Base-by-base conservation (phyloP, 2,113 vertebrate species). In the Hypomesus transpacificus region DNA sequence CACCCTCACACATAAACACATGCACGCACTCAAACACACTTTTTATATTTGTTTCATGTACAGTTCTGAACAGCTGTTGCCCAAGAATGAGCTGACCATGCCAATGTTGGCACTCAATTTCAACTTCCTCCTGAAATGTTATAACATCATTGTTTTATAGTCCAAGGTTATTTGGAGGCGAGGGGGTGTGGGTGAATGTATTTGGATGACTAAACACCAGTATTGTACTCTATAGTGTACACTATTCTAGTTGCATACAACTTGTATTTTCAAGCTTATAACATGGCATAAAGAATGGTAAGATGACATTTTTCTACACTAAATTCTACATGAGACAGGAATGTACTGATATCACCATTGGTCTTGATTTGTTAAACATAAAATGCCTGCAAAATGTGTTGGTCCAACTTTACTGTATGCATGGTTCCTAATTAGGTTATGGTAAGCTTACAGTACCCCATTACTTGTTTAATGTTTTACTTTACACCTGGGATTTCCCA, bases 101-200 rank as follows among this genome's bases (percentile, higher is more conserved):
- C 80, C 80, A 88, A 74, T 58, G 68, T 66, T 90, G 85, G 80
- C 76, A 87, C 86, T 88, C 79, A 80, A 82, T 82, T 86, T 80
- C 66, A 68, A 81, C 87, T 92, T 91, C 88, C 90, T 89, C 70
- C 28, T 57, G 67, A 80, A 79, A 78, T 86, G 86, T 74, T 84
- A 71, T 69, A 81, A 81, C 84, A 87, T 85, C 69, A 91, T 87
- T 91, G 86, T 91, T 91, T 86, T 76, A 85, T 69, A 80, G 82
- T 83, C 71, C 78, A 86, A 88, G 84, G 82, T 85, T 84, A 82
- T 74, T 53, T 61, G 68, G 67, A 75, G 74, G 79, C 75, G 76
- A 83, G 70, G 56, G 79, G 79, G 75, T 83, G 79, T 83, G 75
- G 73, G 61, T 70, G 9, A 17, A 17, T 51, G 39, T 67, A 74